Conservation (phyloP, 1,140 invertebrate species). For the Drosophila asahinai region DNA sequence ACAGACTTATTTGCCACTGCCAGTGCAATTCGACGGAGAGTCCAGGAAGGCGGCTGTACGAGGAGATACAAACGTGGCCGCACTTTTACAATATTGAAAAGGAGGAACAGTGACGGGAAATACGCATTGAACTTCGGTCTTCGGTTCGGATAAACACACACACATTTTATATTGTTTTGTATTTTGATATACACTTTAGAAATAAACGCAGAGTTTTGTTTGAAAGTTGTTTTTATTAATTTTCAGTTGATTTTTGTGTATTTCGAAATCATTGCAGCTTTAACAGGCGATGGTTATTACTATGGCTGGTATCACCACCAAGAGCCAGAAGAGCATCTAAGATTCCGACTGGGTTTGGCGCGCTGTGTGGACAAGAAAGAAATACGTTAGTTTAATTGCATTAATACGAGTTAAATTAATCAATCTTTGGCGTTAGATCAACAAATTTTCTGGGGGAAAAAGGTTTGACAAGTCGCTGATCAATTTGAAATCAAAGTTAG, state of each 20-base stretch:
- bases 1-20: conserved; percentile 86
- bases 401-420: neutral
- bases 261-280: conserved; percentile 55
- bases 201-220: conserved; percentile 10
- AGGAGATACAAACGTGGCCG: conserved; percentile 81
- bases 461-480: conserved; percentile 12
- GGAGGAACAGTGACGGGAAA: conserved; percentile 28
- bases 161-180: conserved; percentile 8
- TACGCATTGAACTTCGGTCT: neutral
- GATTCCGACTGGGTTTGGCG: conserved; percentile 57
- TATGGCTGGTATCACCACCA: conserved; percentile 11
- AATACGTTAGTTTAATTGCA: conserved; percentile 8
- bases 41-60: conserved; percentile 75
- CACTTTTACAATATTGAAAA: conserved; percentile 77
- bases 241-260: conserved; percentile 13
- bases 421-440: neutral
- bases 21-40: conserved; percentile 85
- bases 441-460: neutral
- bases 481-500: conserved; percentile 7
- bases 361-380: conserved; percentile 36
- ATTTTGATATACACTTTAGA: conserved; percentile 9
- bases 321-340: conserved; percentile 43
- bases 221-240: conserved; percentile 23
- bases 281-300: conserved; percentile 15
- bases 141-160: neutral